Conservation (phyloP, 2,113 vertebrate genomes). For the Gymnogyps californianus region DNA sequence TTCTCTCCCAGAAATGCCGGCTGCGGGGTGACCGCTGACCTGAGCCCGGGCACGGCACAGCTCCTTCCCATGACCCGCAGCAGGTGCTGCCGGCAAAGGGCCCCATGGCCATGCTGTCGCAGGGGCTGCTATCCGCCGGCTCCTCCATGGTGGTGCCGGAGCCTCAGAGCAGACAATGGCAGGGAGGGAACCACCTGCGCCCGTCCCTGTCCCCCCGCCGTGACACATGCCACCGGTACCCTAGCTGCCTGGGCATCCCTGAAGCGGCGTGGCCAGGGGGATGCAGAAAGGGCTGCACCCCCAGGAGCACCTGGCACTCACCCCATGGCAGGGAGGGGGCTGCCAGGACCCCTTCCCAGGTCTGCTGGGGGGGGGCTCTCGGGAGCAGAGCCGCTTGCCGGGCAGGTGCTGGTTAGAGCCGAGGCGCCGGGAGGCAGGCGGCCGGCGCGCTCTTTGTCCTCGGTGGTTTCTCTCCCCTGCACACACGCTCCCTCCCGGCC, state of each 20-base stretch:
- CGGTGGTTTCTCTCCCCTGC: background rate
- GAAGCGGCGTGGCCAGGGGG: background rate
- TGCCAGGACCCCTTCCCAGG: fast-evolving
- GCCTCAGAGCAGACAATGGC: background rate
- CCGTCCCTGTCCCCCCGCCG: fast-evolving
- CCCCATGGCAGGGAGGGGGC: background rate
- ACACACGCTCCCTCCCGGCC: constrained; percentile 16
- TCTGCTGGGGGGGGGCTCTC: fast-evolving
- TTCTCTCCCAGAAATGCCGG: background rate
- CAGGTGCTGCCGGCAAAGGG: background rate
- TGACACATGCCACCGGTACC: fast-evolving
- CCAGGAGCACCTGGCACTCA: background rate
- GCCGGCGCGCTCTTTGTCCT: constrained; percentile 16
- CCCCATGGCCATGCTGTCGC: fast-evolving
- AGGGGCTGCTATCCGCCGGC: background rate
- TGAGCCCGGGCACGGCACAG: fast-evolving
- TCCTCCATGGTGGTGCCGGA: background rate
- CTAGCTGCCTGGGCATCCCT: background rate
- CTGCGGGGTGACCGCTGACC: background rate
- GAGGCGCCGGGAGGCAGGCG: background rate
- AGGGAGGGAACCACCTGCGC: background rate
- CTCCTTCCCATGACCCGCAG: background rate
- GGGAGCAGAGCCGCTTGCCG: background rate
- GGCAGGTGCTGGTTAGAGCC: background rate
- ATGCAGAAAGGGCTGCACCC: background rate